phyloP scores from a whole-genome alignment of 1,140 invertebrate genomes.

The Pantala flavescens region DNA sequence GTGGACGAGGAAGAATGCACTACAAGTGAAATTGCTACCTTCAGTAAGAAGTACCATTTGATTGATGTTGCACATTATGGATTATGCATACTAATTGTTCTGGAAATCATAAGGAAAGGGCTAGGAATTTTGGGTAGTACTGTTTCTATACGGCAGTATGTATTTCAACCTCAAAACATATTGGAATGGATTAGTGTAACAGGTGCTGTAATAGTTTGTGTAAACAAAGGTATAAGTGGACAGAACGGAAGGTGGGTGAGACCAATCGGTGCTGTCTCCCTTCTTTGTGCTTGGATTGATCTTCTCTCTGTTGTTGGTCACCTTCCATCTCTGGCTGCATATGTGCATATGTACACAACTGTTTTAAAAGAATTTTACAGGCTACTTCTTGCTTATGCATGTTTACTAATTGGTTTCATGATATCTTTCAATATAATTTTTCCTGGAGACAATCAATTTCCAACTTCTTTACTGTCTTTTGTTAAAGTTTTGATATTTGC shows the following conservation, averaged over 20 bases:
- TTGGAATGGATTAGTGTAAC: constrained; percentile 74
- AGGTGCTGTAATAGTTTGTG: constrained; percentile 59
- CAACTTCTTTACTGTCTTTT: constrained; percentile 63
- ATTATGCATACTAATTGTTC: background rate
- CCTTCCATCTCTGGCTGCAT: constrained; percentile 71
- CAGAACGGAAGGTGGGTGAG: constrained; percentile 33
- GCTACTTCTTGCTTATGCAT: constrained; percentile 69
- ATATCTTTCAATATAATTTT: constrained; percentile 79
- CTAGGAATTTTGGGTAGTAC: background rate
- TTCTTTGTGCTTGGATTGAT: constrained; percentile 74
- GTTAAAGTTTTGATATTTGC: constrained; percentile 81
- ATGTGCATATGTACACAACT: constrained; percentile 77
- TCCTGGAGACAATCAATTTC: constrained; percentile 64
- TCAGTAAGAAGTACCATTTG: background rate
- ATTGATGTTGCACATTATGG: background rate
- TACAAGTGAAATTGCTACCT: background rate
- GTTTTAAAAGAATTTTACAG: constrained; percentile 77
- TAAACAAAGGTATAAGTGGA: background rate
- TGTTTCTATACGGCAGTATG: constrained; percentile 21
- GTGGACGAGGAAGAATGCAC: background rate
- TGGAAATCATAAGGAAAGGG: background rate
- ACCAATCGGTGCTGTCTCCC: constrained; percentile 67
- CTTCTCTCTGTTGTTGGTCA: constrained; percentile 77
- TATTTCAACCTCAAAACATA: constrained; percentile 69
- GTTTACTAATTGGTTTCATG: constrained; percentile 71